phyloP scores from a whole-genome alignment of 1,140 invertebrate species.

The Argopecten irradians region DNA sequence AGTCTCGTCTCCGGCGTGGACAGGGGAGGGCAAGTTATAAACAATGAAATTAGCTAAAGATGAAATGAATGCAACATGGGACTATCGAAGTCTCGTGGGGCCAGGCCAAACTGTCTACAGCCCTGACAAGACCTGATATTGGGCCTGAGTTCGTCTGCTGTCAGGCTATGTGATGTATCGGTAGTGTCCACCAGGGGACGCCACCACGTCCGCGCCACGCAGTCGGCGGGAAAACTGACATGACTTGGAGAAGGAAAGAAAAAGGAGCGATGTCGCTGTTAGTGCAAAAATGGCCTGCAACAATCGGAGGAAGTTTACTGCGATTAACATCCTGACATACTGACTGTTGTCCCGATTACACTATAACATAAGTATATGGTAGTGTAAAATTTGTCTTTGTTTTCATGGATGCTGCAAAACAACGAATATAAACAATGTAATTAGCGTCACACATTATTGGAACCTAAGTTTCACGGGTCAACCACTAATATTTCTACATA shows the following conservation, averaged over 20 bases:
- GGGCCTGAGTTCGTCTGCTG: neutral
- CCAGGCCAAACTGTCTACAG: conserved; percentile 2
- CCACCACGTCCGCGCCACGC: neutral
- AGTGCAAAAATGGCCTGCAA: neutral
- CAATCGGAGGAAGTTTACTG: neutral
- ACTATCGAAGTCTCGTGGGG: neutral
- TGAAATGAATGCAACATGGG: conserved; percentile 21
- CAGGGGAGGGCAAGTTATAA: conserved; percentile 11
- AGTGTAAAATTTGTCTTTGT: no score
- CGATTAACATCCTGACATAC: neutral
- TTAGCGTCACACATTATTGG: no score
- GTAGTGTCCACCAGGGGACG: neutral
- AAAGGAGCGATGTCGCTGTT: neutral
- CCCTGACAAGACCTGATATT: conserved; percentile 15
- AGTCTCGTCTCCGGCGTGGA: neutral
- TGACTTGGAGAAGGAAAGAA: neutral
- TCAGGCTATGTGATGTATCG: conserved; percentile 16
- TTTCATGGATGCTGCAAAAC: no score
- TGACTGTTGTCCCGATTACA: no score
- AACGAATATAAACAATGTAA: no score
- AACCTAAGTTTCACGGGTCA: no score
- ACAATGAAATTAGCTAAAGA: conserved; percentile 23
- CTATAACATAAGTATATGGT: no score
- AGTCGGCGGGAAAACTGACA: conserved; percentile 19
- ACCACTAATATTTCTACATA: no score